Evolutionary conservation across 1,140 invertebrate species (phyloP), one percentile per base, ranked within the genome.

Genomic region (Macrostomum lignano): DNA sequence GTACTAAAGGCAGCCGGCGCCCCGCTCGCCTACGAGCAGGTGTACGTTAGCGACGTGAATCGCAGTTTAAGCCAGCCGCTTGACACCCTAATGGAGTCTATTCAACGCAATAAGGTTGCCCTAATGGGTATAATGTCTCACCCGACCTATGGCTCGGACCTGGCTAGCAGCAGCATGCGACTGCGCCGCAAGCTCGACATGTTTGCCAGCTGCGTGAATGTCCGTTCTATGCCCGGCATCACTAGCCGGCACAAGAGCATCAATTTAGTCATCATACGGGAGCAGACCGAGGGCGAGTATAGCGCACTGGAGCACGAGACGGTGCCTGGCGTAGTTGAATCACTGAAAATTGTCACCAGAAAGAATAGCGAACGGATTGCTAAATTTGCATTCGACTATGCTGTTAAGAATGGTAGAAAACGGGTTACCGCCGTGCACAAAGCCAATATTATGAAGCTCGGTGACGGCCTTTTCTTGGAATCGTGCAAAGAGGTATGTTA

Each of bases 361-460:
- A 64, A 65, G 7, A 93, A 93, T 46, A 88, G 79, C 9, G 68
- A 72, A 52, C 67, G 82, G 38, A 94, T 98, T 46, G 88, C 88
- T 6, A 93, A 94, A 57, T 96, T 94, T 61, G 88, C 88, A 1
- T 96, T 98, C 60, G 88, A 96, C 60, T 96, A 88, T 61, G 88
- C 88, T 1, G 74, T 78, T 3, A 86, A 79, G 52, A 73, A 86
- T 55, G 72, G 74, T 40, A 67, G 84, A 17, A 51, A 59, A 33
- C 93, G 91, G 63, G 59, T 63, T 3, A 61, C 57, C 21, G 51
- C 51, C 7, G 78, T 96, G 14, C 86, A 94, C 56, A 94, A 98
- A 60, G 88, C 88, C 2, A 96, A 98, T 48, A 98, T 98, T 47
- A 96, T 96, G 88, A 98, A 96, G 55, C 61, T 96, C 7, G 78